Evolutionary conservation across 37 sponge, comb jelly and placozoan genomes (phyloP).

Genomic region (Petrosia ficiformis): DNA sequence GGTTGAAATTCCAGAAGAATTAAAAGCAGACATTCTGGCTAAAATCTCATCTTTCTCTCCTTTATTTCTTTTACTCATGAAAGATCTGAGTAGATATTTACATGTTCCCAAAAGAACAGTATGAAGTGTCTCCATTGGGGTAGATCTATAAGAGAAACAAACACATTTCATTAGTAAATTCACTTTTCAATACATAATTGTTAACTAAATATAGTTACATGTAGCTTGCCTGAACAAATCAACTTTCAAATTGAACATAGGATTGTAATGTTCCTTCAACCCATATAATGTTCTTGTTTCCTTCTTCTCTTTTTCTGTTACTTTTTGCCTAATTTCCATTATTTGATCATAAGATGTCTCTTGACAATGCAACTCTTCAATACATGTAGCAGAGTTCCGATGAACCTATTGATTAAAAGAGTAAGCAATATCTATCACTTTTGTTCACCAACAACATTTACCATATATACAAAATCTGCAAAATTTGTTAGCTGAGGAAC

Average conservation of each 20-base stretch:
- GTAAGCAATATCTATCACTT: no score
- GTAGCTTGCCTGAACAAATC: background rate
- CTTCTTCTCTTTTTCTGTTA: background rate
- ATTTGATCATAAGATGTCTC: no score
- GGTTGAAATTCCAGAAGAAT: conserved; percentile 17
- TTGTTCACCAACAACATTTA: no score
- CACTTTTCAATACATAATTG: background rate
- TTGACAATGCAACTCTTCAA: no score
- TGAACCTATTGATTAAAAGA: no score
- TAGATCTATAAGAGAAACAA: conserved; percentile 27
- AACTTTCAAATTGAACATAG: background rate
- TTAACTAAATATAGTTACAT: background rate
- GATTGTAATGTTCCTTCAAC: background rate
- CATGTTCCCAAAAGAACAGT: conserved; percentile 41
- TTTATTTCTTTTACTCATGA: conserved; percentile 10
- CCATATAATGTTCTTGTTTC: conserved; percentile 1
- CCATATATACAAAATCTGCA: no score
- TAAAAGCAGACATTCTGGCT: conserved; percentile 18
- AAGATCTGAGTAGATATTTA: conserved; percentile 32
- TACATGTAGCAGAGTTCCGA: no score
- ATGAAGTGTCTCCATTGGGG: conserved; percentile 45
- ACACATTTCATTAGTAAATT: no score
- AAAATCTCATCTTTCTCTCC: conserved; percentile 18
- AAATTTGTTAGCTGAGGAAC: no score
- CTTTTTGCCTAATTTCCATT: no score